These are phyloP conservation scores for Sarcophaga peregrina DNA, from an alignment of 1,140 invertebrate genomes.

Conservation along the genomic window DNA sequence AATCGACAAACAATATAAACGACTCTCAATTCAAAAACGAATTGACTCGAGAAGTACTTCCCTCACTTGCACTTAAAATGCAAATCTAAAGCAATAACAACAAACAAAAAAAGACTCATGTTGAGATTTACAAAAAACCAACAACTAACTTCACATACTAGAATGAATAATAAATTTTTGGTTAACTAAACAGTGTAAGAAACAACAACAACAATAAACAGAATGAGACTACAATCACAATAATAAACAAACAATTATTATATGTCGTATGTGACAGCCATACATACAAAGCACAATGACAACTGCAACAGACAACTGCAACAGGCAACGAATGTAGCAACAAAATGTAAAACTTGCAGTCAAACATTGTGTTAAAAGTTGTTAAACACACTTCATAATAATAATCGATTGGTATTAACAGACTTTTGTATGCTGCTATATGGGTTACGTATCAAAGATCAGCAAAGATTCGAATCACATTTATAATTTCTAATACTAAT, in stretches of 20 bases:
- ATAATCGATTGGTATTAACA: no score
- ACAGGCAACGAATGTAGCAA: constrained; percentile 38
- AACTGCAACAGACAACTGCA: not conserved
- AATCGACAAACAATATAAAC: not conserved
- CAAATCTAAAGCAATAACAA: constrained; percentile 10
- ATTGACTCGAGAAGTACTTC: not conserved
- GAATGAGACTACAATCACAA: constrained; percentile 30
- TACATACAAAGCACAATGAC: no score
- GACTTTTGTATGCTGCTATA: no score
- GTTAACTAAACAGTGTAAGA: not conserved
- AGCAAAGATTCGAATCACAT: no score
- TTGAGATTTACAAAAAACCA: constrained; percentile 8
- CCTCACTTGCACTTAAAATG: not conserved
- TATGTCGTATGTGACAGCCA: constrained; percentile 33
- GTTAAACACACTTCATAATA: not conserved
- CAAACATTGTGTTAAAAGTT: not conserved
- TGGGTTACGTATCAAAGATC: no score
- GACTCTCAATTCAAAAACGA: not conserved
- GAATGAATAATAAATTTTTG: not conserved
- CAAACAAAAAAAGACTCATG: not conserved
- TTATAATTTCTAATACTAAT: no score
- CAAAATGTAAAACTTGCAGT: constrained; percentile 24
- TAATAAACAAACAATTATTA: constrained; percentile 41
- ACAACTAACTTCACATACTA: not conserved
- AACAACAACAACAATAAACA: not conserved